A percentile compares a stretch with the other conserved stretches of the same genome.
phyloP scores from a whole-genome alignment of 2,888 invertebrate genomes.

The Ornithoptera priamus region DNA sequence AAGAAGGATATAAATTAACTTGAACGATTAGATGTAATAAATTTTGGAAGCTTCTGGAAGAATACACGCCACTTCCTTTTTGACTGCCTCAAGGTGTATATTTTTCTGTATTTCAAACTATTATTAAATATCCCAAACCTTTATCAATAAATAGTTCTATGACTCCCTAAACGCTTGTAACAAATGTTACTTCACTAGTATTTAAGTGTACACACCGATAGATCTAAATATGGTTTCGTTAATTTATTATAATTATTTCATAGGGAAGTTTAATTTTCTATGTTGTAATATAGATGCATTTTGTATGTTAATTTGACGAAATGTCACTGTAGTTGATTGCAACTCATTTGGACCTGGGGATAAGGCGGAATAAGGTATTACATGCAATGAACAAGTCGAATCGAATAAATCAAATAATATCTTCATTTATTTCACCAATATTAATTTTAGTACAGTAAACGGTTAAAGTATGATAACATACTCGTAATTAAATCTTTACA shows the following conservation, averaged over 20 bases:
- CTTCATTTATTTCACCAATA: too few species aligned
- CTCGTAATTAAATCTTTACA: too few species aligned
- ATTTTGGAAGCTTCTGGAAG: too few species aligned
- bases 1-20: too few species aligned
- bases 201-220: neutral
- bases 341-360: neutral
- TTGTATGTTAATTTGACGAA: neutral
- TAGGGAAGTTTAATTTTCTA: conserved; percentile 30
- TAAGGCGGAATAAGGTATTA: too few species aligned
- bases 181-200: conserved; percentile 1
- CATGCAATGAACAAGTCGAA: neutral
- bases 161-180: neutral
- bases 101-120: too few species aligned
- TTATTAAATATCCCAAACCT: too few species aligned
- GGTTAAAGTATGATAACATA: too few species aligned
- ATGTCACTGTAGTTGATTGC: neutral
- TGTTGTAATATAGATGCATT: conserved; percentile 26
- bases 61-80: too few species aligned
- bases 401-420: neutral
- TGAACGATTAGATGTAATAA: too few species aligned
- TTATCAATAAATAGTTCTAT: neutral
- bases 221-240: conserved; percentile 33
- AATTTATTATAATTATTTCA: conserved; percentile 31
- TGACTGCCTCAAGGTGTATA: too few species aligned
- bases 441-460: too few species aligned